Conservation (phyloP, 1,140 invertebrate genomes). For the Pogonomyrmex barbatus region DNA sequence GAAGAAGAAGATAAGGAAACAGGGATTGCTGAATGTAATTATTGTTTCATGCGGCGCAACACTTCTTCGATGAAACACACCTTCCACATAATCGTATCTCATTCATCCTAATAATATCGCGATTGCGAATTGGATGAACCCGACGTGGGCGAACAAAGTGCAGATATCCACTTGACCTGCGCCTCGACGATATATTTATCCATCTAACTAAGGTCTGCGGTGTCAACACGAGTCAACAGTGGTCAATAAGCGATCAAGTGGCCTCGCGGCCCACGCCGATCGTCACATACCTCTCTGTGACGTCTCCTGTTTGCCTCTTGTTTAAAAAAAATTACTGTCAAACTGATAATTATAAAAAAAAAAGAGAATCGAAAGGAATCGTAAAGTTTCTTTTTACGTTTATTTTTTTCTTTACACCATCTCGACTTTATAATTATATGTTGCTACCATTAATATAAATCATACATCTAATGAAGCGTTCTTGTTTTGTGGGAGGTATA, state of each 20-base stretch:
- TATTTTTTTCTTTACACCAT: neutral
- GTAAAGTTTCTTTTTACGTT: neutral
- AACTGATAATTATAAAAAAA: too few relatives aligned
- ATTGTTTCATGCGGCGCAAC: neutral
- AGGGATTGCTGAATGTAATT: neutral
- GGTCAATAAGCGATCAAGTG: conserved; percentile 86
- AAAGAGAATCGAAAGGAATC: neutral
- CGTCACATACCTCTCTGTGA: conserved; percentile 62
- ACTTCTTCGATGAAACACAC: neutral
- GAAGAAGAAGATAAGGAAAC: conserved; percentile 1
- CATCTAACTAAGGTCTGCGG: conserved; percentile 85
- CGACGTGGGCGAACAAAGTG: conserved; percentile 82
- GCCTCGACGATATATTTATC: conserved; percentile 84
- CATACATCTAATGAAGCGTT: neutral
- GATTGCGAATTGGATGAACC: conserved; percentile 72
- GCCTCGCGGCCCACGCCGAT: conserved; percentile 83
- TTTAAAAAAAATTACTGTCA: conserved; percentile 26
- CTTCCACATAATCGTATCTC: neutral
- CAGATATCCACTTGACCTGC: conserved; percentile 84
- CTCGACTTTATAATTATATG: neutral
- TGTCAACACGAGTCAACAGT: conserved; percentile 86
- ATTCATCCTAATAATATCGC: neutral
- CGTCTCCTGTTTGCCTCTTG: conserved; percentile 60
- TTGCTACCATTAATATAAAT: neutral
- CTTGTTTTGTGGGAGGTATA: too few relatives aligned